Evolutionary conservation across 2,888 invertebrate genomes (phyloP).

Genomic region (Hydraecia micacea): DNA sequence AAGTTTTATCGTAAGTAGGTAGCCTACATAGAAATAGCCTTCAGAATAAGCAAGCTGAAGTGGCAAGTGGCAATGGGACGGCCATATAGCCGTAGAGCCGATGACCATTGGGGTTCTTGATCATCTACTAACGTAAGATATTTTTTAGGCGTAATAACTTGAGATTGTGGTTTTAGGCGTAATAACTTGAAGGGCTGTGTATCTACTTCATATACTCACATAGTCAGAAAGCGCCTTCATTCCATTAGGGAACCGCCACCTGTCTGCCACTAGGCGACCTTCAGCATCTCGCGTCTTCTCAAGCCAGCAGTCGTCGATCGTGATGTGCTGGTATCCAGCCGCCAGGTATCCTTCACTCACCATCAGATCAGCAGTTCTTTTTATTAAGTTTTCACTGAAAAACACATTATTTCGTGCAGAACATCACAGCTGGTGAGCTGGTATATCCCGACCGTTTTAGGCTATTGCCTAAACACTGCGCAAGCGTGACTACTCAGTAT

Average conservation of each 20-base stretch:
- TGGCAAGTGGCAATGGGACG: background rate
- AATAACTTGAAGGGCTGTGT: background rate
- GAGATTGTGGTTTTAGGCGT: too few relatives aligned
- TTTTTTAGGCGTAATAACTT: background rate
- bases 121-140: background rate
- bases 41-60: background rate
- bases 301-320: conserved; percentile 95
- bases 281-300: conserved; percentile 90
- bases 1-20: background rate
- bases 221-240: conserved; percentile 93
- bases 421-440: too few relatives aligned
- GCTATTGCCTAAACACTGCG: background rate
- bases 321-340: conserved; percentile 93
- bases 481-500: background rate
- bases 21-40: background rate
- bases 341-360: conserved; percentile 91
- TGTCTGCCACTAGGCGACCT: conserved; percentile 91
- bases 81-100: background rate
- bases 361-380: conserved; percentile 87
- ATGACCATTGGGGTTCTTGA: background rate
- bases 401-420: background rate
- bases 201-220: conserved; percentile 84
- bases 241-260: conserved; percentile 93
- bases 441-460: background rate
- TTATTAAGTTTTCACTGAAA: conserved; percentile 78